A percentile compares a stretch with the other conserved stretches of the same genome.
Conservation (phyloP, 2,888 invertebrate genomes). For the Nemoura dubitans region DNA sequence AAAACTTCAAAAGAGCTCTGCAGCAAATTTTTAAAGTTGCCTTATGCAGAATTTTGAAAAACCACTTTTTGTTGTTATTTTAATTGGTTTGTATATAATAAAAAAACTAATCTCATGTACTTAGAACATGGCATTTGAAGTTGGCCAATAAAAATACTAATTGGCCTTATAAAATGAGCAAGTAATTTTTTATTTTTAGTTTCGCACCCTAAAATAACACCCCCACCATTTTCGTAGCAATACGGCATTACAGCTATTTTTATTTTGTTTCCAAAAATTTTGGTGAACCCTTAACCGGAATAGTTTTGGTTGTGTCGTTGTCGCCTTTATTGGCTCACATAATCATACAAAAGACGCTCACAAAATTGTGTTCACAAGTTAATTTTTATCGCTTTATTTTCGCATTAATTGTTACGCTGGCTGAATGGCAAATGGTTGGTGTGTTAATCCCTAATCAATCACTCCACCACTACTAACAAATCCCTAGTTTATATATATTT, state of each 20-base stretch:
- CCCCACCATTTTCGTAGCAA: conserved; percentile 45
- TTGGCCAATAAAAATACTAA: conserved; percentile 50
- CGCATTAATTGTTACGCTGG: conserved; percentile 40
- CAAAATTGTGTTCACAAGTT: conserved; percentile 19
- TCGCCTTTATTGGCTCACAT: background rate
- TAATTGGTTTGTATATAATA: conserved; percentile 42
- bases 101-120: conserved; percentile 46
- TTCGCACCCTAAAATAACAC: conserved; percentile 49
- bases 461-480: conserved; percentile 13
- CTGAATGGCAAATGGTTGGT: conserved; percentile 45
- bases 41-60: conserved; percentile 23
- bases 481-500: background rate
- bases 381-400: conserved; percentile 38
- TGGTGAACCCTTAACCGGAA: conserved; percentile 51
- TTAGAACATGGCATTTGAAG: conserved; percentile 50
- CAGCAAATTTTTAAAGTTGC: background rate
- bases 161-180: conserved; percentile 33
- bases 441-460: conserved; percentile 41
- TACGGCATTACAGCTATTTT: conserved; percentile 61
- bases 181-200: conserved; percentile 2
- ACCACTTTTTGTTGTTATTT: conserved; percentile 34
- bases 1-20: background rate
- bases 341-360: conserved; percentile 20
- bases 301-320: conserved; percentile 1
- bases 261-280: background rate